Conservation (phyloP, 2,888 invertebrate species). For the Caenorhabditis panamensis region DNA sequence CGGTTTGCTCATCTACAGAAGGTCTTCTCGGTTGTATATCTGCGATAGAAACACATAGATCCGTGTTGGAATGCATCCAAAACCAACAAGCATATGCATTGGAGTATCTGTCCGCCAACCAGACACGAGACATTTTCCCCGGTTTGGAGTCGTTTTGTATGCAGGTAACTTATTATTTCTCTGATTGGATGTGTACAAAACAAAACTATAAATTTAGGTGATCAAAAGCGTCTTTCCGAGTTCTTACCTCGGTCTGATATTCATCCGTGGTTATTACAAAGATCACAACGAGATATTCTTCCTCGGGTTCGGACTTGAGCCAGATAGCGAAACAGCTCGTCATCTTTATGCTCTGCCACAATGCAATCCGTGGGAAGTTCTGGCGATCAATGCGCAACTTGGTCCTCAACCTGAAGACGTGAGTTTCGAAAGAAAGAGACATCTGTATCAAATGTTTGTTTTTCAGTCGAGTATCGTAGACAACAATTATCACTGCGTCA, state of each 20-base stretch:
- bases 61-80: slow-evolving; percentile 69
- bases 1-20: slow-evolving; percentile 69
- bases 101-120: slow-evolving; percentile 72
- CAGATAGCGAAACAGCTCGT: slow-evolving; percentile 67
- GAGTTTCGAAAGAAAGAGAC: background rate
- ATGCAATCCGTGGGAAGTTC: slow-evolving; percentile 49
- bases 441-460: background rate
- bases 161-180: too few species aligned
- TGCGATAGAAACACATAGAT: slow-evolving; percentile 65
- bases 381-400: slow-evolving; percentile 48
- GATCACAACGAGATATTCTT: slow-evolving; percentile 78
- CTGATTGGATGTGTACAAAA: too few species aligned
- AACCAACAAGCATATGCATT: slow-evolving; percentile 71
- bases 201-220: too few species aligned
- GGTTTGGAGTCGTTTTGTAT: slow-evolving; percentile 76
- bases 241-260: slow-evolving; percentile 63
- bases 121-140: slow-evolving; percentile 76
- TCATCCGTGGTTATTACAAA: slow-evolving; percentile 77
- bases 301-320: slow-evolving; percentile 72
- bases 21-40: slow-evolving; percentile 74
- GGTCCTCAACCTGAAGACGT: slow-evolving; percentile 53
- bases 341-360: slow-evolving; percentile 56
- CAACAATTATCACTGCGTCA: slow-evolving; percentile 63
- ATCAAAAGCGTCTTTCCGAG: slow-evolving; percentile 68
- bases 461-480: slow-evolving; percentile 14